A percentile compares a stretch with the other conserved stretches of the same genome.
phyloP scores from a whole-genome alignment of 2,113 vertebrate species.

The Microcebus lehilahytsara region DNA sequence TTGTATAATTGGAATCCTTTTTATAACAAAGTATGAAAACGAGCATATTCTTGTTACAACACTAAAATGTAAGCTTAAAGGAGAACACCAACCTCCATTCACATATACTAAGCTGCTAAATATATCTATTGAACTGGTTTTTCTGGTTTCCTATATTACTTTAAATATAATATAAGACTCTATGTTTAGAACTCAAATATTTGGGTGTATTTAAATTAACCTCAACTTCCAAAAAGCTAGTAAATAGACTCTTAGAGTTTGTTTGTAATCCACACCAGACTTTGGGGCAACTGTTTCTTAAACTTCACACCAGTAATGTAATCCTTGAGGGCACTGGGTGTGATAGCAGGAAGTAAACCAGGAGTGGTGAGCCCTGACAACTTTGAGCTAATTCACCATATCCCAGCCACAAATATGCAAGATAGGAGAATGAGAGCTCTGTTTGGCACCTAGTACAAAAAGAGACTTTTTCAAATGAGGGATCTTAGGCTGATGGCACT shows the following conservation, averaged over 20 bases:
- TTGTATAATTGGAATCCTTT: slow-evolving; percentile 33
- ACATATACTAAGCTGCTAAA: not conserved
- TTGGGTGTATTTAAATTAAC: slow-evolving; percentile 61
- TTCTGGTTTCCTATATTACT: slow-evolving; percentile 52
- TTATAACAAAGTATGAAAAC: not conserved
- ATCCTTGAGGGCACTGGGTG: not conserved
- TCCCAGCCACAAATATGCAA: not conserved
- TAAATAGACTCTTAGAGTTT: slow-evolving; percentile 23
- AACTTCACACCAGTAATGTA: not conserved
- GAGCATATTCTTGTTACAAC: not conserved
- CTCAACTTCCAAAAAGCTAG: slow-evolving; percentile 34
- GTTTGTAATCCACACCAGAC: slow-evolving; percentile 24
- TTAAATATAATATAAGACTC: slow-evolving; percentile 46
- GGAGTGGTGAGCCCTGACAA: not conserved
- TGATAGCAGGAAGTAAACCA: slow-evolving; percentile 7
- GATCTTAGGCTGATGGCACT: not conserved
- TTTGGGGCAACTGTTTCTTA: slow-evolving; percentile 7
- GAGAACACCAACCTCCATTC: slow-evolving; percentile 8
- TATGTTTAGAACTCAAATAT: slow-evolving; percentile 61
- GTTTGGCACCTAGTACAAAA: not conserved
- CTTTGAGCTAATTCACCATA: not conserved
- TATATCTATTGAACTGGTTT: slow-evolving; percentile 43
- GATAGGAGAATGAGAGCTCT: not conserved
- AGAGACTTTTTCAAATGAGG: not conserved
- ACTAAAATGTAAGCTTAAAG: not conserved